Evolutionary conservation across 2,888 invertebrate species (phyloP).

Genomic region (Cenopis cana): DNA sequence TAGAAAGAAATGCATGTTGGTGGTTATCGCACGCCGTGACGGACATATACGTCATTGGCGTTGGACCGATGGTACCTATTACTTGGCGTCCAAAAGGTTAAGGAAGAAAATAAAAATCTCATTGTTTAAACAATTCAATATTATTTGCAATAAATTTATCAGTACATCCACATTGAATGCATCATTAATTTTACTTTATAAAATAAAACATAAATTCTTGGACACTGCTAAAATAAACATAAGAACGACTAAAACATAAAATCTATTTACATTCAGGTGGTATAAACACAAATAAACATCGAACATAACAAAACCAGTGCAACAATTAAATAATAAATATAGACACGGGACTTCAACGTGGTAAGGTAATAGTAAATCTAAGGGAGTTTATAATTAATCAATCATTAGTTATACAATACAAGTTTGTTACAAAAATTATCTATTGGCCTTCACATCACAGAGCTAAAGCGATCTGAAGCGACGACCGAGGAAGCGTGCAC

Average conservation of each 20-base stretch:
- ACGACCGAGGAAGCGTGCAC: constrained; percentile 57
- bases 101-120: constrained; percentile 54
- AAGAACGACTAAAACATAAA: constrained; percentile 74
- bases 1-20: too few species aligned
- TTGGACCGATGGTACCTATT: too few species aligned
- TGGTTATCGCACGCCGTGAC: too few species aligned
- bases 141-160: constrained; percentile 85
- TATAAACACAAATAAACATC: constrained; percentile 81
- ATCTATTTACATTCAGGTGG: constrained; percentile 81
- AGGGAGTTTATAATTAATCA: constrained; percentile 67
- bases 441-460: constrained; percentile 84
- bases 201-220: constrained; percentile 80
- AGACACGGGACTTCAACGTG: constrained; percentile 81
- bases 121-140: constrained; percentile 83
- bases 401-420: constrained; percentile 81
- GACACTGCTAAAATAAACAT: constrained; percentile 76
- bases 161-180: constrained; percentile 83
- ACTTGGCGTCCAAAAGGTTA: neutral
- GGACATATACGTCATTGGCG: too few species aligned
- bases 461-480: constrained; percentile 75
- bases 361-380: constrained; percentile 79
- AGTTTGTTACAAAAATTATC: constrained; percentile 81
- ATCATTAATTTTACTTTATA: constrained; percentile 69
- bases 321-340: constrained; percentile 84
- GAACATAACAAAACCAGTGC: constrained; percentile 84